These are phyloP conservation scores for Phortica magna DNA, from an alignment of 2,888 invertebrate species.

Conservation along the genomic window DNA sequence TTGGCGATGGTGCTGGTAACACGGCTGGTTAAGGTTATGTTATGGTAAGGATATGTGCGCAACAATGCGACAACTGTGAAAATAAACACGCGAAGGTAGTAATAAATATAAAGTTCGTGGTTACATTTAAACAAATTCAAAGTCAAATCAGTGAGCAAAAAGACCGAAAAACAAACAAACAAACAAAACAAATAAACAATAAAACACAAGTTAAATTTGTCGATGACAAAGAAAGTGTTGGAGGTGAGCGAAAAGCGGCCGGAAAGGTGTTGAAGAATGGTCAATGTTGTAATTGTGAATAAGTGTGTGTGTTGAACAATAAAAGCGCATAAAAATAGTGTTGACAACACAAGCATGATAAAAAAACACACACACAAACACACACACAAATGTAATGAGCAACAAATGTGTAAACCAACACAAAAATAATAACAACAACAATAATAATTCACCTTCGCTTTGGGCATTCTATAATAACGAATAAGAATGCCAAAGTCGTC, in stretches of 20 bases:
- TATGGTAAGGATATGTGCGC: background rate
- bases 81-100: background rate
- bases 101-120: background rate
- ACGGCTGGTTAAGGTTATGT: too few species aligned
- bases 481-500: too few species aligned
- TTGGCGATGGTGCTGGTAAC: too few species aligned
- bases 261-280: too few species aligned
- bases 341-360: too few species aligned
- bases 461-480: slow-evolving; percentile 1
- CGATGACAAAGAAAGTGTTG: too few species aligned
- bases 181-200: background rate
- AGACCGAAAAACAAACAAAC: slow-evolving; percentile 14
- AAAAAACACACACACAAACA: background rate
- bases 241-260: too few species aligned
- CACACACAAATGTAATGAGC: slow-evolving; percentile 32
- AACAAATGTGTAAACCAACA: slow-evolving; percentile 31
- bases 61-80: background rate
- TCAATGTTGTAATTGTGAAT: too few species aligned
- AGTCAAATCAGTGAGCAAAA: slow-evolving; percentile 53
- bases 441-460: slow-evolving; percentile 52
- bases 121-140: slow-evolving; percentile 58
- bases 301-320: background rate
- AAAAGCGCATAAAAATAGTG: background rate
- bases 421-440: slow-evolving; percentile 35
- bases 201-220: background rate